Evolutionary conservation across 2,888 invertebrate genomes (phyloP).

Genomic region (Eupeodes latifasciatus): DNA sequence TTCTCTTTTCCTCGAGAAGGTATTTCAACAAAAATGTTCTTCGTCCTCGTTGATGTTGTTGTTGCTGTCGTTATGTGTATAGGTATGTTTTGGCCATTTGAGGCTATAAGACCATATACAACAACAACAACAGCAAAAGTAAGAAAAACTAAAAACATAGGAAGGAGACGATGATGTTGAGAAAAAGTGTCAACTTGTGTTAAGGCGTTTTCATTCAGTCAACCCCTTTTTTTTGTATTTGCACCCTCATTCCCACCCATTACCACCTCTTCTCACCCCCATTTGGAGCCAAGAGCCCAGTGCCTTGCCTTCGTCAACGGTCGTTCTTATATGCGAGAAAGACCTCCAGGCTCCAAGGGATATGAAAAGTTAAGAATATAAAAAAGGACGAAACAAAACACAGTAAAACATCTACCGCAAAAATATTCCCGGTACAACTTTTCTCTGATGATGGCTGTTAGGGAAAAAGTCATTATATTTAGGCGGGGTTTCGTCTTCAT

Average conservation of each 20-base stretch:
- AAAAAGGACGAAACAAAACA: conserved; percentile 30
- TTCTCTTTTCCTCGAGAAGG: conserved; percentile 29
- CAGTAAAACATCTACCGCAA: conserved; percentile 65
- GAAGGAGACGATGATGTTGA: conserved; percentile 48
- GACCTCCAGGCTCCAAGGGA: conserved; percentile 26
- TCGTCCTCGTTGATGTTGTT: not conserved
- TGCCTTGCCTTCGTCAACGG: not conserved
- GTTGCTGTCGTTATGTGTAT: conserved; percentile 50
- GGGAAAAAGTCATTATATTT: conserved; percentile 70
- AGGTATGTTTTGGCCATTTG: conserved; percentile 32
- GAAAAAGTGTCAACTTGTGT: conserved; percentile 71
- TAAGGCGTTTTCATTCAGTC: conserved; percentile 68
- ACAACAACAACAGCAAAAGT: conserved; percentile 12
- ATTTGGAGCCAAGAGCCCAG: not conserved
- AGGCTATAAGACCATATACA: conserved; percentile 26
- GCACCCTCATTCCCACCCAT: not conserved
- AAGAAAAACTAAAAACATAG: conserved; percentile 44
- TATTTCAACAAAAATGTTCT: conserved; percentile 28
- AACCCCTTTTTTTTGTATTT: conserved; percentile 67
- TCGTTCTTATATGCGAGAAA: not conserved
- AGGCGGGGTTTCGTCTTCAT: conserved; percentile 70
- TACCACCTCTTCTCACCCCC: too few relatives aligned
- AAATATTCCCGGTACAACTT: conserved; percentile 62
- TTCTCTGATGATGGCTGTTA: conserved; percentile 33
- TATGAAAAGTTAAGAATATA: conserved; percentile 12